Base-by-base conservation (phyloP, 2,797 vertebrate genomes). In the Mus caroli region DNA sequence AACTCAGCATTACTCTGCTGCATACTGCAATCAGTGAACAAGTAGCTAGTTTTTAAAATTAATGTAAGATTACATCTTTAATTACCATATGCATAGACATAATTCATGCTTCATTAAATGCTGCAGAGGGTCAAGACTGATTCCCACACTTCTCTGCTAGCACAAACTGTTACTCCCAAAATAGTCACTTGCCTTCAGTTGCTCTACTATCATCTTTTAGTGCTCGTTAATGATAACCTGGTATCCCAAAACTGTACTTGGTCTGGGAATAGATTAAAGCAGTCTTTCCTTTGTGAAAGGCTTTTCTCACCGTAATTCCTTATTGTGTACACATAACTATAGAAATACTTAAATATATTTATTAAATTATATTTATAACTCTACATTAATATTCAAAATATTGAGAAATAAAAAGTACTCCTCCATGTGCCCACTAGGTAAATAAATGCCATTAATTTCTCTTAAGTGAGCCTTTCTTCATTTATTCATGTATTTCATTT, bases 41-140 rank as follows among this genome's bases (percentile, higher is more conserved):
- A 89, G 56, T 60, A 88, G 62, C 0, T 13, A 90, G 54, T 94
- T 90, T 84, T 54, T 95, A 11, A 89, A 40, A 67, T 14, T 31
- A 93, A 50, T 56, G 10, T 75, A 92, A 40, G 52, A 62, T 96
- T 98, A 96, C 94, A 95, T 96, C 96, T 96, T 94, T 93, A 98
- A 97, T 92, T 93, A 96, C 50, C 37, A 85, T 88, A 95, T 96
- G 40, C 52, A 82, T 5, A 52, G 60, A 92, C 24, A 96, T 96
- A 90, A 98, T 97, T 97, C 92, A 78, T 97, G 37, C 0, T 96
- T 98, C 92, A 88, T 97, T 93, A 95, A 95, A 40, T 82, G 14
- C 1, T 77, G 54, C 60, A 85, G 54, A 62, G 31, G 83, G 73
- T 96, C 92, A 94, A 76, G 76, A 26, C 79, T 96, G 77, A 95